phyloP scores from a whole-genome alignment of 2,888 invertebrate species.

The Xestia c-nigrum region DNA sequence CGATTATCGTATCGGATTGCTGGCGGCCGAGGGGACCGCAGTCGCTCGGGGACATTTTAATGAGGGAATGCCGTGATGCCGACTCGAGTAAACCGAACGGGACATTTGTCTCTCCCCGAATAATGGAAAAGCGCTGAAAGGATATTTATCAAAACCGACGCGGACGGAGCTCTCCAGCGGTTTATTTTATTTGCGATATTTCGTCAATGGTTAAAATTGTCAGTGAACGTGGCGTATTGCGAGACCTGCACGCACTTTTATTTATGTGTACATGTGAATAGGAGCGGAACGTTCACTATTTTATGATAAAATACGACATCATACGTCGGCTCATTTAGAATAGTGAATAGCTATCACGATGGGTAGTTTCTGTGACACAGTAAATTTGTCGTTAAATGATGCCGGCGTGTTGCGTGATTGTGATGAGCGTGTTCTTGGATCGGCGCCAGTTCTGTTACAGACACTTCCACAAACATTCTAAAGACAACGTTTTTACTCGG shows the following conservation, averaged over 20 bases:
- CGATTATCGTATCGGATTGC: slow-evolving; percentile 82
- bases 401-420: slow-evolving; percentile 81
- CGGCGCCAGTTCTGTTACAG: slow-evolving; percentile 77
- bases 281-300: slow-evolving; percentile 46
- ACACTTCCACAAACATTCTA: slow-evolving; percentile 77
- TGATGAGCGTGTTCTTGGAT: slow-evolving; percentile 81
- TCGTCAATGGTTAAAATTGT: slow-evolving; percentile 70
- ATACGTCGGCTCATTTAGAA: slow-evolving; percentile 67
- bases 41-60: slow-evolving; percentile 83
- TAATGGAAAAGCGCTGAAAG: slow-evolving; percentile 85
- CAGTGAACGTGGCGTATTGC: slow-evolving; percentile 60
- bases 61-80: slow-evolving; percentile 85
- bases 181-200: slow-evolving; percentile 78
- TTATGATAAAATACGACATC: slow-evolving; percentile 64
- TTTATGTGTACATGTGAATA: slow-evolving; percentile 53
- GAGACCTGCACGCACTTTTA: slow-evolving; percentile 50
- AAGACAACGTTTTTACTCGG: slow-evolving; percentile 76
- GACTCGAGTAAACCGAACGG: slow-evolving; percentile 73
- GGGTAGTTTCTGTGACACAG: slow-evolving; percentile 74
- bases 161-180: slow-evolving; percentile 71
- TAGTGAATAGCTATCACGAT: slow-evolving; percentile 71
- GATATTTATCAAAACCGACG: slow-evolving; percentile 84
- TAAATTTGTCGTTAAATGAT: slow-evolving; percentile 84
- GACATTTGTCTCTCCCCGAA: slow-evolving; percentile 84
- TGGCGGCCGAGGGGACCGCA: slow-evolving; percentile 73